Percentiles rank a stretch among this genome's conserved stretches.
These are phyloP conservation scores for Pachypeltis micranthus DNA, from an alignment of 1,140 invertebrate species.

Conservation along the genomic window DNA sequence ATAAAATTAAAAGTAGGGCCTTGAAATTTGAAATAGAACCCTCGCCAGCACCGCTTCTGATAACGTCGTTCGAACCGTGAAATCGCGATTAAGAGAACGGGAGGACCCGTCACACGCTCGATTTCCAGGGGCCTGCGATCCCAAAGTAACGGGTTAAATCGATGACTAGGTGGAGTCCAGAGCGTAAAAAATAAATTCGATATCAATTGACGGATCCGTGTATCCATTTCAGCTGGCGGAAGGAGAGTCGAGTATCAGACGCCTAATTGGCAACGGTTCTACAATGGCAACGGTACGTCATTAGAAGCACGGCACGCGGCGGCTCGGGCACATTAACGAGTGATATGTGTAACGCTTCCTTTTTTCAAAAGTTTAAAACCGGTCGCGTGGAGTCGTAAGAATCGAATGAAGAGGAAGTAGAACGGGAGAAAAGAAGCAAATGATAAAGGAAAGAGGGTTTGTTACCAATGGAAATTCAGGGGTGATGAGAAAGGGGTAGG, in stretches of 20 bases:
- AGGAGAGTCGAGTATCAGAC: not conserved
- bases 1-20: no score
- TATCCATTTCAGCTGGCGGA: slow-evolving; percentile 11
- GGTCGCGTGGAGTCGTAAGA: not conserved
- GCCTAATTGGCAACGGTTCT: slow-evolving; percentile 7
- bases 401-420: not conserved
- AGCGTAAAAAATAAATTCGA: slow-evolving; percentile 1
- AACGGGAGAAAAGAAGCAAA: no score
- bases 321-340: slow-evolving; percentile 11
- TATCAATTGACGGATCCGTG: slow-evolving; percentile 11
- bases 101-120: no score
- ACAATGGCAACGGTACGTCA: not conserved
- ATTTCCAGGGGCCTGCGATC: no score
- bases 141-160: no score
- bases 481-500: not conserved
- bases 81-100: no score
- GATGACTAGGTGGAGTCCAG: no score
- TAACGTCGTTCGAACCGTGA: no score
- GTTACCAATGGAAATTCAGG: not conserved
- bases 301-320: slow-evolving; percentile 14
- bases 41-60: no score
- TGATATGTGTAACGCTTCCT: slow-evolving; percentile 9
- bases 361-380: slow-evolving; percentile 10
- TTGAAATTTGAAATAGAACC: no score
- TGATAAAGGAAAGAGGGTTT: slow-evolving; percentile 3